A percentile compares a stretch with the other conserved stretches of the same genome.
These are phyloP conservation scores for Xestia ashworthii DNA, from an alignment of 2,888 invertebrate species.

Conservation along the genomic window DNA sequence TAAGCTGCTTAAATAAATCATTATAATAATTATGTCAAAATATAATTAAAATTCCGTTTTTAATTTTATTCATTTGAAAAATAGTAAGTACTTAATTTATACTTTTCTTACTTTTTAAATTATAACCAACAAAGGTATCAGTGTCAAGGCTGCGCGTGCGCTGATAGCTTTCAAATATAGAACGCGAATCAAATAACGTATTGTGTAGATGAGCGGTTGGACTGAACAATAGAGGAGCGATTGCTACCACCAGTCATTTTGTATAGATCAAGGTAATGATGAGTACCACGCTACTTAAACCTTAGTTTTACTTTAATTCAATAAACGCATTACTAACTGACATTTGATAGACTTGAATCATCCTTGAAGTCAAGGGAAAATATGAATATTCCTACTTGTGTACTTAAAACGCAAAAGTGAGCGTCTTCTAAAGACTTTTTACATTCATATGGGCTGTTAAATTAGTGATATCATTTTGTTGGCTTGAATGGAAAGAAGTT, in stretches of 20 bases:
- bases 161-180: slow-evolving; percentile 72
- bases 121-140: slow-evolving; percentile 15
- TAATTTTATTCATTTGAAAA: not conserved
- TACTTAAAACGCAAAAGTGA: slow-evolving; percentile 12
- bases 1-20: not conserved
- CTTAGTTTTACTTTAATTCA: slow-evolving; percentile 43
- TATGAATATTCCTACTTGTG: slow-evolving; percentile 2
- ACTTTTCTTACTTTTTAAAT: not conserved
- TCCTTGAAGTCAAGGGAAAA: slow-evolving; percentile 35
- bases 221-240: slow-evolving; percentile 65
- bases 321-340: slow-evolving; percentile 31
- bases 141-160: slow-evolving; percentile 69
- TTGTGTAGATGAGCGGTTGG: slow-evolving; percentile 67
- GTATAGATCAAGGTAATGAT: slow-evolving; percentile 66
- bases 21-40: not conserved
- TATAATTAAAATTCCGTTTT: not conserved
- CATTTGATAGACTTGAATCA: slow-evolving; percentile 34
- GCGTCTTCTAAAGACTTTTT: not conserved
- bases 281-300: slow-evolving; percentile 44
- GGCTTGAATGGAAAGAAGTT: not conserved
- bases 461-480: not conserved
- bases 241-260: slow-evolving; percentile 38
- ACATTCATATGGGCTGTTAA: not conserved
- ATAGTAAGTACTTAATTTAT: not conserved
- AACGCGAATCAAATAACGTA: slow-evolving; percentile 71